Evolutionary conservation across 2,113 vertebrate species (phyloP), one percentile per base, ranked within the genome.

Genomic region (Gobius niger): DNA sequence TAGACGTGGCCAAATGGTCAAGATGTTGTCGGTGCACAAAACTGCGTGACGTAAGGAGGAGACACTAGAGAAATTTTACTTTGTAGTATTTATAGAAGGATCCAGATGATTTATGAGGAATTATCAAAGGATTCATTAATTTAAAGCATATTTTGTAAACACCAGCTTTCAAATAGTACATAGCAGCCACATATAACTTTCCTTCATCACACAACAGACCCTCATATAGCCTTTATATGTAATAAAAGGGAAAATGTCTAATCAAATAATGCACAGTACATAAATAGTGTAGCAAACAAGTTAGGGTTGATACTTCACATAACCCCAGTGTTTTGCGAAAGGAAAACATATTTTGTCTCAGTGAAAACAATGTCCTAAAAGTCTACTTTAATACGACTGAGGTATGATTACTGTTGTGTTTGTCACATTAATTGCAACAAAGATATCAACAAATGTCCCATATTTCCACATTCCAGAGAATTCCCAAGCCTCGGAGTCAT

Each of bases 401-500:
- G 57, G 69, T 59, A 56, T 19, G 4, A 1, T 50, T 68, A 4
- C 10, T 70, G 9, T 77, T 65, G 73, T 24, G 12, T 5, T 64
- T 44, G 41, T 72, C 72, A 60, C 76, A 53, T 68, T 42, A 47
- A 1, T 63, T 15, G 41, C 1, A 68, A 59, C 65, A 47, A 0
- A n/a, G 65, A 50, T 16, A 68, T 65, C 34, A 70, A 70, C 63
- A 81, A 73, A 83, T 63, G 77, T 75, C 80, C 76, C 67, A 64
- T 73, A 24, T 82, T 84, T 69, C 78, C 62, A 44, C 67, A 78
- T 72, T 66, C 52, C 74, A 65, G 24, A 40, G 34, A 42, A 7
- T 71, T 47, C 49, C 49, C 51, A 12, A 9, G 7, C 15, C 11
- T 14, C 24, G 68, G 15, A 44, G 63, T 76, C 41, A 52, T 76